phyloP scores from a whole-genome alignment of 2,113 vertebrate genomes.

The Riparia riparia region DNA sequence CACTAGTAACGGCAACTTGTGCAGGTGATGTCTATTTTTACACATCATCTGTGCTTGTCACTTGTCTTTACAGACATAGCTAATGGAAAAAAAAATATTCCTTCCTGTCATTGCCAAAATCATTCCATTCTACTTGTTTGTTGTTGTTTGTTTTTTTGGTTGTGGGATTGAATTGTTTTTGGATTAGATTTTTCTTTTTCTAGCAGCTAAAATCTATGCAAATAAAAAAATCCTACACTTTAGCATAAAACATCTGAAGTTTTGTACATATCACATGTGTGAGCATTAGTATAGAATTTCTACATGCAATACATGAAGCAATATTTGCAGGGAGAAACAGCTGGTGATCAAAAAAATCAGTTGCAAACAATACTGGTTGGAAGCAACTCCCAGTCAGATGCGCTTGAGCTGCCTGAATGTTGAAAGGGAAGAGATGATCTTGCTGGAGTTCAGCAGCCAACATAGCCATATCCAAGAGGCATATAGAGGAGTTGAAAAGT shows the following conservation, averaged over 20 bases:
- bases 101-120: neutral
- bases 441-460: neutral
- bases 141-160: fast-evolving
- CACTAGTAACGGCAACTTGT: neutral
- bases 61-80: neutral
- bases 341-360: neutral
- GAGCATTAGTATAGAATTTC: neutral
- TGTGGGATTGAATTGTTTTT: neutral
- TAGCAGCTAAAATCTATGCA: neutral
- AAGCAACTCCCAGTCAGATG: neutral
- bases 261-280: neutral
- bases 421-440: neutral
- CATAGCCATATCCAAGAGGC: neutral
- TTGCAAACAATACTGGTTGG: neutral
- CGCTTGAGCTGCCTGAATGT: neutral
- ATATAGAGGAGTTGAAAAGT: constrained; percentile 56
- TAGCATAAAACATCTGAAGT: neutral
- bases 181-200: neutral
- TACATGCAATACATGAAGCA: neutral
- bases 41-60: fast-evolving
- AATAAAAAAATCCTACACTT: neutral
- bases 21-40: neutral
- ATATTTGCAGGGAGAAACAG: neutral
- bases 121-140: neutral
- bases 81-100: neutral